Percentiles rank a stretch among this genome's conserved stretches.
phyloP scores from a whole-genome alignment of 2,888 invertebrate genomes.

The Quadroppia sp. region DNA sequence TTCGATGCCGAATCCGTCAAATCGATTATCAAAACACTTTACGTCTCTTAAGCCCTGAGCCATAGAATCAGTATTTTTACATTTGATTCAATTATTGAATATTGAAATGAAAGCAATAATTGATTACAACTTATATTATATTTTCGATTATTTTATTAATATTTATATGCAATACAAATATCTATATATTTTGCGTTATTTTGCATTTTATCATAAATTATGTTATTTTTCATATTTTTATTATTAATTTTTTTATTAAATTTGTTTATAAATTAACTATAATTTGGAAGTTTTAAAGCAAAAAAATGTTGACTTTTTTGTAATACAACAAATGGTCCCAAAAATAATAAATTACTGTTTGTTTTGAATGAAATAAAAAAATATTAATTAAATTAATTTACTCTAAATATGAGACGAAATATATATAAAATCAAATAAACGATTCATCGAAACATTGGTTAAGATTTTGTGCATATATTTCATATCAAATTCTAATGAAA shows the following conservation, averaged over 20 bases:
- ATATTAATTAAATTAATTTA: neutral
- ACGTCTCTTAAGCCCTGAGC: neutral
- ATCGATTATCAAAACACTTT: conserved; percentile 34
- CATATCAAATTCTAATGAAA: neutral
- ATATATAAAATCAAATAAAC: neutral
- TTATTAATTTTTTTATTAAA: neutral
- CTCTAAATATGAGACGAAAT: neutral
- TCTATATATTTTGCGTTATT: neutral
- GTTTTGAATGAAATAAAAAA: neutral
- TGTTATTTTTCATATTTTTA: neutral
- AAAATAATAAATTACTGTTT: conserved; percentile 6
- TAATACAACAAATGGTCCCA: conserved; percentile 1
- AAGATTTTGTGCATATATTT: neutral
- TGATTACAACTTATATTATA: neutral
- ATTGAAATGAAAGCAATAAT: neutral
- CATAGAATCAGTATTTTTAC: neutral
- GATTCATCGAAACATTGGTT: neutral
- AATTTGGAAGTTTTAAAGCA: neutral
- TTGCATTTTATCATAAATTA: neutral
- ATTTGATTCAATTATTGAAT: too few species aligned
- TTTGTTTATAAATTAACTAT: neutral
- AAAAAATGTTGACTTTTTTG: neutral
- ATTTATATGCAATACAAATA: neutral
- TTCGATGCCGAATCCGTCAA: conserved; percentile 48
- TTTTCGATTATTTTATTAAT: neutral